Evolutionary conservation across 2,888 invertebrate genomes (phyloP).

Genomic region (Chymomyza amoena): DNA sequence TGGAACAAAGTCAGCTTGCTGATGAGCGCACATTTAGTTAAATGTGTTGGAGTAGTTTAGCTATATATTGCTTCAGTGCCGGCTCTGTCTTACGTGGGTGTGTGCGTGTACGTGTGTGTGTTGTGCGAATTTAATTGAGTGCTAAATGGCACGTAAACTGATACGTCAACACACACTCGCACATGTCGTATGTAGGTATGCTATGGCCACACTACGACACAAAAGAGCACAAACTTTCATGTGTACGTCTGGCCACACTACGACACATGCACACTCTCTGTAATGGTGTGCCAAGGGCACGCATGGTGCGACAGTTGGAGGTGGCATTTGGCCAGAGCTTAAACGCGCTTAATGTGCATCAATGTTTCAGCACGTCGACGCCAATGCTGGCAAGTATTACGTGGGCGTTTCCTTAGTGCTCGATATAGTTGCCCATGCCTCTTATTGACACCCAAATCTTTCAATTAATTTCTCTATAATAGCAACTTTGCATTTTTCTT

Average conservation of each 20-base stretch:
- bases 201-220: neutral
- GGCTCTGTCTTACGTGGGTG: neutral
- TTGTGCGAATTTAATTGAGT: constrained; percentile 75
- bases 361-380: constrained; percentile 41
- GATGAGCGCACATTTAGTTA: constrained; percentile 67
- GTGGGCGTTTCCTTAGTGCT: constrained; percentile 6
- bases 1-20: constrained; percentile 31
- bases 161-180: constrained; percentile 62
- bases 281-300: constrained; percentile 3
- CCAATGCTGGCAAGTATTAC: constrained; percentile 7
- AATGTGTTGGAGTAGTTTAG: constrained; percentile 35
- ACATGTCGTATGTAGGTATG: neutral
- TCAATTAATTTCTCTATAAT: constrained; percentile 45
- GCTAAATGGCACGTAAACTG: constrained; percentile 77
- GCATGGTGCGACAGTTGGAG: neutral
- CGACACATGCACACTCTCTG: constrained; percentile 20
- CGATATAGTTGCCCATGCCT: neutral
- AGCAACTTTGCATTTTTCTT: constrained; percentile 34
- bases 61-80: neutral
- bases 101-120: constrained; percentile 1
- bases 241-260: constrained; percentile 34
- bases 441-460: constrained; percentile 14
- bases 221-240: constrained; percentile 41
- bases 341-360: constrained; percentile 40
- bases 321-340: neutral